Conservation (phyloP, 2,113 vertebrate genomes). For the Tragelaphus strepsiceros region DNA sequence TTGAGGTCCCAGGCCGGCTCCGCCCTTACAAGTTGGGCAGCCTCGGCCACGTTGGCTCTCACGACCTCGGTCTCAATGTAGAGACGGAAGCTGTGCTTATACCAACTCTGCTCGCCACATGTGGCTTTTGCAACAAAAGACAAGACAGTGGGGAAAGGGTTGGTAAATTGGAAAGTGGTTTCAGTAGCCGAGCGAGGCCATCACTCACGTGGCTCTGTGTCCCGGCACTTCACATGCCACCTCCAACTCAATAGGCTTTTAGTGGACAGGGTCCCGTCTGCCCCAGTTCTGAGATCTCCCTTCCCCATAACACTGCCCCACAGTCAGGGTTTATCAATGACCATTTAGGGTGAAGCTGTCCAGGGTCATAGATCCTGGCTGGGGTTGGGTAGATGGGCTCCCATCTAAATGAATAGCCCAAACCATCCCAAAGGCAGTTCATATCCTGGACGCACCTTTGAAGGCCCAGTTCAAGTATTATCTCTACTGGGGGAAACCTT, state of each 20-base stretch:
- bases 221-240: background rate
- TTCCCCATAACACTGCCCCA: background rate
- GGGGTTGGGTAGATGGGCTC: background rate
- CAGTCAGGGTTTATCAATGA: background rate
- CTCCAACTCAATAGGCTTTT: background rate
- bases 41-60: background rate
- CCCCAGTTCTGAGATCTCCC: background rate
- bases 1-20: background rate
- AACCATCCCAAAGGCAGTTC: background rate
- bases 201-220: rapidly evolving
- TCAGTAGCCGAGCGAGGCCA: rapidly evolving
- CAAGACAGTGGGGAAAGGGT: background rate
- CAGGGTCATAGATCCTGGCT: background rate
- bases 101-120: rapidly evolving
- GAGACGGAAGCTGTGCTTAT: background rate
- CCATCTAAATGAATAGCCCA: background rate
- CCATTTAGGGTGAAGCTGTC: background rate
- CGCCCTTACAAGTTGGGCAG: rapidly evolving
- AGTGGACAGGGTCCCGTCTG: background rate
- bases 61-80: rapidly evolving
- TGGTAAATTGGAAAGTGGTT: background rate
- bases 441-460: background rate
- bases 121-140: background rate
- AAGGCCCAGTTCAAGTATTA: background rate
- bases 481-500: background rate